Conservation (phyloP, 2,113 vertebrate species). For the Uria lomvia region DNA sequence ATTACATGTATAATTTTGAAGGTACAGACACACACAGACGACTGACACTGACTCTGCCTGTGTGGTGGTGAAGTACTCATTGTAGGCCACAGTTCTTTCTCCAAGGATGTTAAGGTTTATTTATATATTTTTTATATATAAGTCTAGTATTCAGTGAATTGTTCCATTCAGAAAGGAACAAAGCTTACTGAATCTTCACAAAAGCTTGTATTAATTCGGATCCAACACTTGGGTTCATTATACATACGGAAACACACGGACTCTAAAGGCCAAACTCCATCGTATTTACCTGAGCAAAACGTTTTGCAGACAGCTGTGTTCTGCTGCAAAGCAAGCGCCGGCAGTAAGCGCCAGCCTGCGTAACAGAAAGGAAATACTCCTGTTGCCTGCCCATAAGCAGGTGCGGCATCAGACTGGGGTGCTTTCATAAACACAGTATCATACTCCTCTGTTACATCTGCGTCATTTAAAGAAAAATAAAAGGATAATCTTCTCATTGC, state of each 20-base stretch:
- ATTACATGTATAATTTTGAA: background rate
- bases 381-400: background rate
- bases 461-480: background rate
- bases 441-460: background rate
- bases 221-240: background rate
- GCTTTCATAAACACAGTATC: background rate
- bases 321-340: background rate
- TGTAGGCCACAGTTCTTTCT: background rate
- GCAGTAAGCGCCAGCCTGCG: background rate
- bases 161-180: background rate
- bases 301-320: accelerated
- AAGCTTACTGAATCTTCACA: background rate
- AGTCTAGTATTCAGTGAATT: background rate
- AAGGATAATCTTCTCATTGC: background rate
- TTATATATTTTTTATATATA: background rate
- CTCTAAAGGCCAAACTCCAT: background rate
- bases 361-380: background rate
- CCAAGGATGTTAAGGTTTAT: background rate
- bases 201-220: background rate
- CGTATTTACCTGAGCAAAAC: background rate
- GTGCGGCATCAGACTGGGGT: background rate
- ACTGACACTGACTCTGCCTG: background rate
- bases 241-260: background rate
- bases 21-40: background rate
- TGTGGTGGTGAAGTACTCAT: background rate